phyloP scores from a whole-genome alignment of 1,140 invertebrate genomes.

The Ceratina japonica region DNA sequence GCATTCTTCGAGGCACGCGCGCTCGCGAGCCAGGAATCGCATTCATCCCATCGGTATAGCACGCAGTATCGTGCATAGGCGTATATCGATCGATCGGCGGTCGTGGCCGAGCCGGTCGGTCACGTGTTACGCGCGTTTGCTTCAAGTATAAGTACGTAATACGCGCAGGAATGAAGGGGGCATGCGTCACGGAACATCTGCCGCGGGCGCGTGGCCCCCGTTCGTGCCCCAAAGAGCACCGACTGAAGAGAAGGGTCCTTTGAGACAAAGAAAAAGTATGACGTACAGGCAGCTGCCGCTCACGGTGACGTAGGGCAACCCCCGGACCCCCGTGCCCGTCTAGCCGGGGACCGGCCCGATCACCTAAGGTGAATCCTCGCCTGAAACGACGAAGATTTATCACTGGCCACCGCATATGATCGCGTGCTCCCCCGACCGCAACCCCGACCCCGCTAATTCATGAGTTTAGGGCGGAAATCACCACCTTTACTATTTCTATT shows the following conservation, averaged over 20 bases:
- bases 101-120: constrained; percentile 28
- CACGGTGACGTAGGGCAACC: constrained; percentile 72
- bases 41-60: no score
- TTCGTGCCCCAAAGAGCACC: constrained; percentile 63
- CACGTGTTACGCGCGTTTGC: constrained; percentile 56
- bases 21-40: constrained; percentile 1
- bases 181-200: constrained; percentile 78
- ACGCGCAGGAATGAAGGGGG: constrained; percentile 63
- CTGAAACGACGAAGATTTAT: constrained; percentile 67
- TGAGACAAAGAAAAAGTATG: constrained; percentile 80
- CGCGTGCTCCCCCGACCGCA: constrained; percentile 29
- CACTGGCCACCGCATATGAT: constrained; percentile 35
- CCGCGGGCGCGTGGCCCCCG: constrained; percentile 74
- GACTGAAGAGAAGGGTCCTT: constrained; percentile 72
- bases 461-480: background rate
- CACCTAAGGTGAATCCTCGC: constrained; percentile 59
- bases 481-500: background rate
- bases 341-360: constrained; percentile 56
- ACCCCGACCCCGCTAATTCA: constrained; percentile 46
- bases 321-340: constrained; percentile 43
- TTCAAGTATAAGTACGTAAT: constrained; percentile 70
- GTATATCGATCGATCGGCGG: constrained; percentile 49
- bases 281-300: constrained; percentile 77
- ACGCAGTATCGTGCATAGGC: constrained; percentile 53
- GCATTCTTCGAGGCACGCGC: constrained; percentile 48